Evolutionary conservation across 2,888 invertebrate species (phyloP).

Genomic region (Troides aeacus): DNA sequence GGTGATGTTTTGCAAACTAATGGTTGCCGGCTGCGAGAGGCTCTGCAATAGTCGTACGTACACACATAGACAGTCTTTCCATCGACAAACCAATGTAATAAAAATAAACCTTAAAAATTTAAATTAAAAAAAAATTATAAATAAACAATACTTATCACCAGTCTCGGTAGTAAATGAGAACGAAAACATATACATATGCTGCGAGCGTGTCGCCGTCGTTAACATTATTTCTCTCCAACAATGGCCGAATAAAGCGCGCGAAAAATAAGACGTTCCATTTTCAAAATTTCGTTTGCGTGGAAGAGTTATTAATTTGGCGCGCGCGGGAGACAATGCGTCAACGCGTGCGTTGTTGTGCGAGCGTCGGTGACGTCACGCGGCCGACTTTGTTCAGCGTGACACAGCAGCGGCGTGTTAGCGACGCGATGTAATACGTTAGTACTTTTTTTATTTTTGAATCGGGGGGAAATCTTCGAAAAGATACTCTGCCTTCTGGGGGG

Average conservation of each 20-base stretch:
- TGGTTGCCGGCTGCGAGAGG: too few species aligned
- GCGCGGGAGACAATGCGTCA: constrained; percentile 8
- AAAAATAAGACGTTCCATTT: constrained; percentile 15
- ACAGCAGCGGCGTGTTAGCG: too few species aligned
- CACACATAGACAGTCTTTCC: too few species aligned
- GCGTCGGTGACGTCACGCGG: too few species aligned
- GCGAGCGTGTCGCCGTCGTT: constrained; percentile 15
- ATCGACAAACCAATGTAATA: too few species aligned
- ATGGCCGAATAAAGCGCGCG: constrained; percentile 1
- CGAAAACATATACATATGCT: neutral
- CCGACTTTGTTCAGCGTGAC: neutral
- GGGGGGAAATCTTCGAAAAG: too few species aligned
- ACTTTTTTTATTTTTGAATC: too few species aligned
- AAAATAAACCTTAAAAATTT: too few species aligned
- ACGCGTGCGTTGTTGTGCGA: neutral
- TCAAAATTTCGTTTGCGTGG: constrained; percentile 6
- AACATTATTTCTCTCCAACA: constrained; percentile 16
- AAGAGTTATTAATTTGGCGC: constrained; percentile 19
- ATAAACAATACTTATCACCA: constrained; percentile 14
- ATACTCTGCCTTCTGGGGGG: too few species aligned
- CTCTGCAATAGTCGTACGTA: too few species aligned
- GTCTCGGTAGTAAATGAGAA: neutral
- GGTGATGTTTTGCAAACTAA: too few species aligned
- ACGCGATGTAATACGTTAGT: too few species aligned
- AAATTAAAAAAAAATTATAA: neutral